Percentiles rank a stretch among this genome's conserved stretches.
Conservation (phyloP, 2,888 invertebrate species). For the Mycalesis mineus region DNA sequence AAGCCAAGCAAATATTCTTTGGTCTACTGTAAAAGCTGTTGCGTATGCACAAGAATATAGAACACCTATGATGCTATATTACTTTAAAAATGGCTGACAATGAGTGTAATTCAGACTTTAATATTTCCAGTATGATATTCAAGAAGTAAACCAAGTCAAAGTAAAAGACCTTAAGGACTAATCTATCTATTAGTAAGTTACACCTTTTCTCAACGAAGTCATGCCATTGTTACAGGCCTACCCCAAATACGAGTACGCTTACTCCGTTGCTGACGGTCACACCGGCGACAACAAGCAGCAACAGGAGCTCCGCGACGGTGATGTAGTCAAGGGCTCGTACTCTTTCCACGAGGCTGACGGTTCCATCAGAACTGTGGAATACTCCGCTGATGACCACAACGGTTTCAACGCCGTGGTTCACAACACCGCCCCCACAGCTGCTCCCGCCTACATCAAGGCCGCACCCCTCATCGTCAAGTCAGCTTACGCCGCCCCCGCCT, state of each 20-base stretch:
- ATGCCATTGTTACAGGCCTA: slow-evolving; percentile 36
- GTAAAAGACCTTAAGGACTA: no score
- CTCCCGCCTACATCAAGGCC: slow-evolving; percentile 50
- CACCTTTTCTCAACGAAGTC: neutral
- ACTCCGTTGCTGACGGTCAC: slow-evolving; percentile 72
- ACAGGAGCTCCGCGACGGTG: slow-evolving; percentile 70
- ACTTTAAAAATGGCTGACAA: no score
- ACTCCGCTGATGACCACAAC: slow-evolving; percentile 70
- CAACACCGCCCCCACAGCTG: slow-evolving; percentile 52
- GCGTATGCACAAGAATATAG: no score
- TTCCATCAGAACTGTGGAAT: slow-evolving; percentile 69
- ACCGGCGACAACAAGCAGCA: slow-evolving; percentile 74
- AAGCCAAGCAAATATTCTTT: no score
- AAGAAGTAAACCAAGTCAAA: no score
- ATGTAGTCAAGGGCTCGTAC: slow-evolving; percentile 71
- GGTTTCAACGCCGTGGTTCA: slow-evolving; percentile 60
- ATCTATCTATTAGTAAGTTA: no score
- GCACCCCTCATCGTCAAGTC: slow-evolving; percentile 42
- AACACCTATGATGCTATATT: no score
- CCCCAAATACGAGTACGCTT: slow-evolving; percentile 66
- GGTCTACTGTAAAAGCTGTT: no score
- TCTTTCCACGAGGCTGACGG: slow-evolving; percentile 71
- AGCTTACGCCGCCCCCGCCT: slow-evolving; percentile 38
- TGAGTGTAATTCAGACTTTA: no score
- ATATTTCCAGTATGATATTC: no score